Base-by-base conservation (phyloP, 2,888 invertebrate species). In the Nephrotoma appendiculata region DNA sequence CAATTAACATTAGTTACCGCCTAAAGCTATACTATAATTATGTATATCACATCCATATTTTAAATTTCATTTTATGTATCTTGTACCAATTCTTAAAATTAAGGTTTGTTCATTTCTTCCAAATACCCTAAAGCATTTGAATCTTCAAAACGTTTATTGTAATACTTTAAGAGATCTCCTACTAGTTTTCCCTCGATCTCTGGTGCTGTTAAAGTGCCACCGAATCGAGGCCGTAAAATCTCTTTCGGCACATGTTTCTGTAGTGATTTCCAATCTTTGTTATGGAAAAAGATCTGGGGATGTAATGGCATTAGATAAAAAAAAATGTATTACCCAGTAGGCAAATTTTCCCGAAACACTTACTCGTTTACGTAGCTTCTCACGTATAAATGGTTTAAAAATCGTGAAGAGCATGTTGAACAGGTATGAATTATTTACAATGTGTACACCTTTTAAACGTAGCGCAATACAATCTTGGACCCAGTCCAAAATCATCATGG, bases 331-430 rank as follows among this genome's bases (percentile, higher is more conserved):
- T 0, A 87, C 57, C 48, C 41, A 41, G 86, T 86, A 83, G 41
- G 43, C 86, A 44, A 85, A 52, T 52, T n/a, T 48, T 44, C 12
- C 1, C 5, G 71, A 85, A 48, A 83, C 52, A 91, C 93, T 92
- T 91, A 95, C 95, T 89, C 97, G 93, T 87, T 95, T 95, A 86
- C 95, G 94, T 31, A 97, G 92, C 92, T 97, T 98, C 90, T 97
- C 96, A 88, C 95, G 93, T 88, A 98, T 92, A 90, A 98, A 98
- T 0, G 98, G 98, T 90, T 97, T 97, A 91, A 98, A 96, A 87
- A 98, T 93, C 7, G 96, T 94, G 89, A 96, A 98, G 4, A 96
- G 92, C 94, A 97, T 95, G 90, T 96, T 97, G 92, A 98, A 98
- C 87, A 97, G 93, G 88, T 94, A 94, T 0, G 98, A 96, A 90